Percentiles rank a stretch among this genome's conserved stretches.
Conservation (phyloP, 2,797 vertebrate genomes). For the Phaenicophaeus curvirostris region DNA sequence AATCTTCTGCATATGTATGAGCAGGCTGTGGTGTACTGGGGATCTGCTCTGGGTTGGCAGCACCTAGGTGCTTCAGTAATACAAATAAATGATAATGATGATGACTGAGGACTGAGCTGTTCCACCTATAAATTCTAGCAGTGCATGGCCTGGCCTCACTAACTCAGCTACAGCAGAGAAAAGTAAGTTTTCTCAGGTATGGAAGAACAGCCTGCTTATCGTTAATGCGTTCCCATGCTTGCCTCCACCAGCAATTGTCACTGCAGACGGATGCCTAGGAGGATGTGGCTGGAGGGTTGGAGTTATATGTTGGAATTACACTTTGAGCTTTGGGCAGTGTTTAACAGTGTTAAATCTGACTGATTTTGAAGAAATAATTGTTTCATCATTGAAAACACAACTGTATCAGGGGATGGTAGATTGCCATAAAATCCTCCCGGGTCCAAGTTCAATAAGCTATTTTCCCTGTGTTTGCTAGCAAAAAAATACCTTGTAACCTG, state of each 20-base stretch:
- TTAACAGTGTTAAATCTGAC: background rate
- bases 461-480: background rate
- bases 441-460: background rate
- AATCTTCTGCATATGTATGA: accelerated
- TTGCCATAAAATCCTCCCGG: background rate
- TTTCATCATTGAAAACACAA: conserved; percentile 16
- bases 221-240: background rate
- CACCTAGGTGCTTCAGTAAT: background rate
- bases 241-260: background rate
- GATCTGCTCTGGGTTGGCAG: background rate
- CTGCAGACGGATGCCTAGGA: background rate
- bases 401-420: background rate
- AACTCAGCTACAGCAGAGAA: background rate
- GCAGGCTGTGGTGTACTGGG: background rate
- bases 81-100: background rate
- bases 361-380: conserved; percentile 12
- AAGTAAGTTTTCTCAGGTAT: background rate
- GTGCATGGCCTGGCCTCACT: background rate
- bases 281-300: background rate
- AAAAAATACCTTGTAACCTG: background rate
- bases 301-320: background rate
- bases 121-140: background rate
- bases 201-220: background rate
- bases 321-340: background rate
- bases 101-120: background rate